Percentiles rank a stretch among this genome's conserved stretches.
Evolutionary conservation across 2,113 vertebrate species (phyloP).

Genomic region (Cheilinus undulatus): DNA sequence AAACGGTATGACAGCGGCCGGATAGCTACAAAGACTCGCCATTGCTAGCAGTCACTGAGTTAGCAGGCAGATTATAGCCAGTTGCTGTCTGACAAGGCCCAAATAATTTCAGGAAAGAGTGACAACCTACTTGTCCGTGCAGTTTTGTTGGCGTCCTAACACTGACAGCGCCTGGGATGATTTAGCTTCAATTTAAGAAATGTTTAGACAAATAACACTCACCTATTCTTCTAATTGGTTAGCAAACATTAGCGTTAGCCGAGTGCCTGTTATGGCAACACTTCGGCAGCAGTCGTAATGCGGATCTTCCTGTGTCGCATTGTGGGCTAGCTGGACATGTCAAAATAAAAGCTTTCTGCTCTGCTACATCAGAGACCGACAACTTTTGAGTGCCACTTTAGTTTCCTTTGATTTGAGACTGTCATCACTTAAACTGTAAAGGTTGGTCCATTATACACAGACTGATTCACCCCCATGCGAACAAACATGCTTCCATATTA

Average conservation of each 20-base stretch:
- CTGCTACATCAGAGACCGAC: background rate
- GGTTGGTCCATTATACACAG: too few species aligned
- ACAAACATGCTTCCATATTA: too few species aligned
- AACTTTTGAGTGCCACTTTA: background rate
- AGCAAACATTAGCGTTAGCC: conserved; percentile 83
- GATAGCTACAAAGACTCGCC: conserved; percentile 54
- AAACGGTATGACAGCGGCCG: conserved; percentile 49
- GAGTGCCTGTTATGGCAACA: conserved; percentile 80
- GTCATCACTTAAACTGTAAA: background rate
- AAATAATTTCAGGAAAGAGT: conserved; percentile 26
- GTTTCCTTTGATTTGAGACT: background rate
- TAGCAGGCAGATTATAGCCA: conserved; percentile 34
- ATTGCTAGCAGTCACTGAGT: conserved; percentile 59
- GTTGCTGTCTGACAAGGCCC: conserved; percentile 58
- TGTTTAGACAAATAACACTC: conserved; percentile 49
- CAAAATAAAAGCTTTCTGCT: conserved; percentile 66
- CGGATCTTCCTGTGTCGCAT: conserved; percentile 76
- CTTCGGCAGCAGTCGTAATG: conserved; percentile 73
- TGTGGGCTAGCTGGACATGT: conserved; percentile 41
- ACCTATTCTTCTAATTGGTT: conserved; percentile 74
- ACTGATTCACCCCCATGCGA: too few species aligned
- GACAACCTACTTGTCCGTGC: conserved; percentile 44
- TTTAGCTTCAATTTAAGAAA: background rate
- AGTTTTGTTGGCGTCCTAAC: background rate
- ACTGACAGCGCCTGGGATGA: background rate